Evolutionary conservation across 1,140 invertebrate genomes (phyloP).

Genomic region (Rhyzopertha dominica): DNA sequence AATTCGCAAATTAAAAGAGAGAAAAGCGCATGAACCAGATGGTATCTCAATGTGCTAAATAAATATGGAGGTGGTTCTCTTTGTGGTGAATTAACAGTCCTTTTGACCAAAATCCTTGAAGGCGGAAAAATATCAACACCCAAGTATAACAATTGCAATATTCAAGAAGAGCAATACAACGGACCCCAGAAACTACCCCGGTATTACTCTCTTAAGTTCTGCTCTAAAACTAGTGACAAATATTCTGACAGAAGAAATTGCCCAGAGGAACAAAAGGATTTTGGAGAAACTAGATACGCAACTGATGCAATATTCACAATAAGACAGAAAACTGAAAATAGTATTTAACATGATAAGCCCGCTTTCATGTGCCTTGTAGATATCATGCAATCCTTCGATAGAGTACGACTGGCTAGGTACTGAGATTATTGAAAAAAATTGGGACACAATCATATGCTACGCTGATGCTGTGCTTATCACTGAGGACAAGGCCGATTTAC

Average conservation of each 20-base stretch:
- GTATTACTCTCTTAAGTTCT: conserved; percentile 4
- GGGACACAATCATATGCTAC: not conserved
- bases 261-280: not conserved
- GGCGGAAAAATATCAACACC: no score
- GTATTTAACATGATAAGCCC: conserved; percentile 1
- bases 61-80: no score
- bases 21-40: no score
- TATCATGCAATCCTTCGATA: not conserved
- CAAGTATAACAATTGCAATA: conserved; percentile 1
- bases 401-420: not conserved
- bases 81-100: no score
- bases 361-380: conserved; percentile 2
- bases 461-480: not conserved
- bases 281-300: not conserved
- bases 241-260: not conserved
- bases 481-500: not conserved
- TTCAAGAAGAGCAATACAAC: not conserved
- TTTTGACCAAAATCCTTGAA: no score
- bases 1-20: no score
- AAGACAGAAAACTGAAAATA: not conserved
- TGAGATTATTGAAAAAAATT: not conserved
- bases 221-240: conserved; percentile 1
- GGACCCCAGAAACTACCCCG: not conserved
- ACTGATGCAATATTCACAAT: not conserved
- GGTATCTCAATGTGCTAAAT: no score